Evolutionary conservation across 2,888 invertebrate species (phyloP).

Genomic region (Epistrophe grossulariae): DNA sequence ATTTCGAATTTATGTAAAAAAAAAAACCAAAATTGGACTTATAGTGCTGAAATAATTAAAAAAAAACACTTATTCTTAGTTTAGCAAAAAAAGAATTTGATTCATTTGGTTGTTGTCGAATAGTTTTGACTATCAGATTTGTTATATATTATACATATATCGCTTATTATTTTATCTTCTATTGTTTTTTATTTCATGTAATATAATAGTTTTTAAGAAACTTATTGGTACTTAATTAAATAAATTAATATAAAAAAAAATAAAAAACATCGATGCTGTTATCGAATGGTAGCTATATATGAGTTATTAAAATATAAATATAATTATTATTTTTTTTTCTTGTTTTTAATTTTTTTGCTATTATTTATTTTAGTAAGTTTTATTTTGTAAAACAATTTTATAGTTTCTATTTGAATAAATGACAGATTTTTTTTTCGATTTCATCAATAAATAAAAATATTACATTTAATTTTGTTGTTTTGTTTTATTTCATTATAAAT

Average conservation of each 20-base stretch:
- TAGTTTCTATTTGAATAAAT: constrained; percentile 69
- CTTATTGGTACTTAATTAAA: constrained; percentile 64
- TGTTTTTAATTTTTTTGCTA: constrained; percentile 8
- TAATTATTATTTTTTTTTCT: constrained; percentile 10
- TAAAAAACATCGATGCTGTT: constrained; percentile 57
- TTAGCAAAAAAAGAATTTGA: constrained; percentile 46
- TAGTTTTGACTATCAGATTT: constrained; percentile 45
- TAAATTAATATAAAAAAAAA: constrained; percentile 20
- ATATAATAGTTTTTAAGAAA: constrained; percentile 65
- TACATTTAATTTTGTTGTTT: constrained; percentile 25
- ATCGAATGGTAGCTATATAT: constrained; percentile 66
- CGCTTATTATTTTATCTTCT: background rate
- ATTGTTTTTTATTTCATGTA: constrained; percentile 48
- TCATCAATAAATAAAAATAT: constrained; percentile 53
- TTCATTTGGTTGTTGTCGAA: constrained; percentile 67
- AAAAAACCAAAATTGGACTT: constrained; percentile 37
- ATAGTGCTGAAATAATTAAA: constrained; percentile 41
- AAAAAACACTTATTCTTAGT: constrained; percentile 35
- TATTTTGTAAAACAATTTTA: constrained; percentile 62
- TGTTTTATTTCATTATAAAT: constrained; percentile 15
- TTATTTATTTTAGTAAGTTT: constrained; percentile 65
- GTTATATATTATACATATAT: constrained; percentile 2
- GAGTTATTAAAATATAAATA: constrained; percentile 46
- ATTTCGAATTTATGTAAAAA: constrained; percentile 23
- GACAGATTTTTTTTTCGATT: constrained; percentile 63